Base-by-base conservation (phyloP, 2,888 invertebrate genomes). In the Lithosia quadra region DNA sequence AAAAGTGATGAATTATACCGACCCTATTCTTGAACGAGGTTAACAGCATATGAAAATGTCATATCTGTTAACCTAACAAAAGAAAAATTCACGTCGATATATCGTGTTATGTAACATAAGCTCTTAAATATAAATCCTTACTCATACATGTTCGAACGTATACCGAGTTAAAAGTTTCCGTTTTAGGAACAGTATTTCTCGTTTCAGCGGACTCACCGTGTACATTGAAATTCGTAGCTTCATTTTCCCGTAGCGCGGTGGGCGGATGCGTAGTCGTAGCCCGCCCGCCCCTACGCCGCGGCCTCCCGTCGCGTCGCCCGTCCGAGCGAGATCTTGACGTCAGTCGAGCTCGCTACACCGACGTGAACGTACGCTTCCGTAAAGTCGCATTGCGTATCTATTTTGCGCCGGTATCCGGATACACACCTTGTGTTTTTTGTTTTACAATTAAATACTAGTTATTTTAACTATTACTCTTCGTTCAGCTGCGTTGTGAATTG, bases 251-350 rank as follows among this genome's bases (percentile, higher is more conserved):
- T 92, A 93, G 92, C 89, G 84, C 85, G 81, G 85, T 89, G 92
- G 92, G 92, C 92, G 92, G 92, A 86, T 85, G 88, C 83, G 86
- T 86, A 82, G 63, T 63, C 88, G 90, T 91, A 90, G 91, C 85
- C 82, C 87, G 85, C 86, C 85, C 82, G 84, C 83, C 84, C 84
- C 81, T 84, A 83, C 78, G 77, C 83, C 63, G 60, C 79, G 76
- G 82, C 85, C 79, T 79, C 75, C 82, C 81, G 79, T 74, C 82
- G 80, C 76, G 79, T 74, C 82, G 81, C 75, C 84, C 79, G 74
- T 75, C 75, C 82, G 77, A 76, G 77, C 75, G 78, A 78, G 76
- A 80, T 77, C 82, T 88, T 89, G 87, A 90, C 91, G 92, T 93
- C 93, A 93, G 93, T 93, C 78, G 88, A 88, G 88, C 88, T 87